Evolutionary conservation across 2,113 vertebrate genomes (phyloP).

Genomic region (Mystacornis crossleyi): DNA sequence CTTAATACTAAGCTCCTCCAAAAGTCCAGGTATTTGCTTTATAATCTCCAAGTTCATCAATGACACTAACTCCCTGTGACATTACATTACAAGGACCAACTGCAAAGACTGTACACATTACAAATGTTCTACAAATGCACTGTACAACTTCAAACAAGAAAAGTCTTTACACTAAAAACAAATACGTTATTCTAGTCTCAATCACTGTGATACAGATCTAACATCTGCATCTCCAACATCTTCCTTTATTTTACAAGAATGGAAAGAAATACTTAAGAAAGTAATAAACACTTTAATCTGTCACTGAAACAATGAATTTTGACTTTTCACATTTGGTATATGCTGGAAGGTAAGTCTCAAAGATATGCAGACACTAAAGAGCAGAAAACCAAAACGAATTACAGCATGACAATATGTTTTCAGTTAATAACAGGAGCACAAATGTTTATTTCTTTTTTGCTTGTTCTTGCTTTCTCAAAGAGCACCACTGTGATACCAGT

Average conservation of each 20-base stretch:
- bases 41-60: not conserved
- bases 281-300: not conserved
- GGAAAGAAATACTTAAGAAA: not conserved
- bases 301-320: not conserved
- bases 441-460: not conserved
- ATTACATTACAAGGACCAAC: not conserved
- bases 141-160: not conserved
- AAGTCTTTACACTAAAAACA: not conserved
- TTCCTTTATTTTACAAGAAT: not conserved
- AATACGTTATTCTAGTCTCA: not conserved
- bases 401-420: not conserved
- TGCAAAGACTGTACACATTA: not conserved
- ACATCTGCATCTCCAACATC: not conserved
- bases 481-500: not conserved
- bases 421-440: not conserved
- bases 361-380: not conserved
- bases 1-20: not conserved
- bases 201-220: not conserved
- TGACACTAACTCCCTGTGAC: not conserved
- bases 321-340: not conserved
- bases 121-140: not conserved
- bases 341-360: not conserved
- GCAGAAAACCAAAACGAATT: not conserved
- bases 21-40: not conserved
- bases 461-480: not conserved